These are phyloP conservation scores for Cotesia typhae DNA, from an alignment of 1,140 invertebrate species.

Conservation along the genomic window DNA sequence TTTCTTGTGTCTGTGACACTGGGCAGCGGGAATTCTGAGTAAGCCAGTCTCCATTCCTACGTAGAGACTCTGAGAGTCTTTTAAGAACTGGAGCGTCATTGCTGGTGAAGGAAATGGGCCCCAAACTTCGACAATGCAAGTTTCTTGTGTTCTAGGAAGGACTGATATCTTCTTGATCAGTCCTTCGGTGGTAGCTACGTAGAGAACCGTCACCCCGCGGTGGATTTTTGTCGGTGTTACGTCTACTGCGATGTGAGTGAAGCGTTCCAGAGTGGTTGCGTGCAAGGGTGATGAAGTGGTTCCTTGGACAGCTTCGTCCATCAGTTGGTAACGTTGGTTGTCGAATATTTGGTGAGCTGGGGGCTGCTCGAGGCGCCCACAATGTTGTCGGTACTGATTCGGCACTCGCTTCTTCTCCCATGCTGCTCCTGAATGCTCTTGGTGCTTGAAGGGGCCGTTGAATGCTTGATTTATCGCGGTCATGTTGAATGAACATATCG, in stretches of 20 bases:
- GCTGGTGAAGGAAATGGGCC: conserved; percentile 74
- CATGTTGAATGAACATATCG: conserved; percentile 92
- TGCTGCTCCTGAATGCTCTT: conserved; percentile 76
- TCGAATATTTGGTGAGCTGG: conserved; percentile 67
- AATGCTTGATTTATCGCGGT: conserved; percentile 85
- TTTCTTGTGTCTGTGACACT: conserved; percentile 78
- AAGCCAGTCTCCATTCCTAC: conserved; percentile 78
- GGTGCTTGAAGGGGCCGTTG: conserved; percentile 87
- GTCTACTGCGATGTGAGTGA: conserved; percentile 84
- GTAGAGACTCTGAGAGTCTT: conserved; percentile 83
- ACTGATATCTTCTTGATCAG: conserved; percentile 84
- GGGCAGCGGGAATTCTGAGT: conserved; percentile 77
- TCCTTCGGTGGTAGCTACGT: conserved; percentile 79
- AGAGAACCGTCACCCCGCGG: conserved; percentile 76
- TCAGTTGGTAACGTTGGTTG: conserved; percentile 84
- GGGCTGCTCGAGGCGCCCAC: conserved; percentile 51
- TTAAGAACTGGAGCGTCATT: conserved; percentile 79
- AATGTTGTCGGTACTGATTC: conserved; percentile 64
- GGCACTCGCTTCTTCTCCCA: conserved; percentile 74
- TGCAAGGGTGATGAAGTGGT: conserved; percentile 76
- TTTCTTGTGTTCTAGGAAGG: conserved; percentile 72
- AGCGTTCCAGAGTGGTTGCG: conserved; percentile 75
- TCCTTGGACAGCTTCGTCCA: conserved; percentile 86
- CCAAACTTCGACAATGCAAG: conserved; percentile 89
- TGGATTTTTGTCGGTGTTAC: conserved; percentile 75